Evolutionary conservation across 2,888 invertebrate genomes (phyloP).

Genomic region (Leptinotarsa peninsularis): DNA sequence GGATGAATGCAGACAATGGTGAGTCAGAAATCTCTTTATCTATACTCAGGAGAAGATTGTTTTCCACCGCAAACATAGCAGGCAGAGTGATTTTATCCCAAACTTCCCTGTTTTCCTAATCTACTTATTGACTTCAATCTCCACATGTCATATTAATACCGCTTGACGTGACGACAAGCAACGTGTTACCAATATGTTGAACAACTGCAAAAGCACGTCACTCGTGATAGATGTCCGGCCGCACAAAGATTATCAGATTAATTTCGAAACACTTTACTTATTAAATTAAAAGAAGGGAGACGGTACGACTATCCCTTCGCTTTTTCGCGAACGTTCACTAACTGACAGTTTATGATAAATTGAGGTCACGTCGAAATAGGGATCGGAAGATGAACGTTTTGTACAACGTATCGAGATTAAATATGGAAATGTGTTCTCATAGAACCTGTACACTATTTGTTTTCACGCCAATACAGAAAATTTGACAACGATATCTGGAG

Average conservation of each 20-base stretch:
- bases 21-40: background rate
- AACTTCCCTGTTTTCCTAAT: constrained; percentile 51
- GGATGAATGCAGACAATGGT: background rate
- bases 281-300: constrained; percentile 53
- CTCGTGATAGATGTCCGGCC: constrained; percentile 53
- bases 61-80: constrained; percentile 19
- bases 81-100: constrained; percentile 21
- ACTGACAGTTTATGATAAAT: constrained; percentile 37
- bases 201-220: constrained; percentile 53
- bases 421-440: background rate
- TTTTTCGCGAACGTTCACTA: constrained; percentile 28
- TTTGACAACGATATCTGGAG: background rate
- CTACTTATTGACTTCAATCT: constrained; percentile 51
- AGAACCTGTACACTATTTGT: background rate
- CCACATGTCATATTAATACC: constrained; percentile 48
- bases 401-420: constrained; percentile 5
- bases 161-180: constrained; percentile 52
- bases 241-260: constrained; percentile 53
- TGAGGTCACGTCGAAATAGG: constrained; percentile 10
- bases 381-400: constrained; percentile 12
- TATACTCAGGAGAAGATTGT: background rate
- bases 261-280: constrained; percentile 55
- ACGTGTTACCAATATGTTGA: constrained; percentile 54
- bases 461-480: background rate
- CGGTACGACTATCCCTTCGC: constrained; percentile 37